phyloP scores from a whole-genome alignment of 2,888 invertebrate species.

The Hipparchia semele region DNA sequence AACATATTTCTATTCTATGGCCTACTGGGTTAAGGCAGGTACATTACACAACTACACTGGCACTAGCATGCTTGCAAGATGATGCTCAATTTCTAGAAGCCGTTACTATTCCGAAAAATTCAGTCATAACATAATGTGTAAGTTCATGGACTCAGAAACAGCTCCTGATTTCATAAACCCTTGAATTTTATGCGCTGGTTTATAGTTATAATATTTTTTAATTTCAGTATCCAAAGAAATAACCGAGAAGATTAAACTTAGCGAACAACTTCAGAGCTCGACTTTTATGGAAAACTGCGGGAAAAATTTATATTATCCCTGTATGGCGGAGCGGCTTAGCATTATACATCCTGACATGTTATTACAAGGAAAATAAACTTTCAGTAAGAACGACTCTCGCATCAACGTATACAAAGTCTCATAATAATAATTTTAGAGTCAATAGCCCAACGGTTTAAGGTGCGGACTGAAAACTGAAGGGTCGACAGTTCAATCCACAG shows the following conservation, averaged over 20 bases:
- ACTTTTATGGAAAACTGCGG: constrained; percentile 28
- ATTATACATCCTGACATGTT: constrained; percentile 10
- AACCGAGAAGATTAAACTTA: constrained; percentile 2
- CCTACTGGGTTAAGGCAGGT: too few species aligned
- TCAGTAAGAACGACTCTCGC: neutral
- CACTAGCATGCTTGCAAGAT: too few species aligned
- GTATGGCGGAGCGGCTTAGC: neutral
- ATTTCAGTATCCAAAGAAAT: constrained; percentile 5
- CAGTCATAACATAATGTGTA: too few species aligned
- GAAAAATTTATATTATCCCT: constrained; percentile 26
- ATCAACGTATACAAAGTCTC: neutral
- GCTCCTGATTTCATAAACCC: too few species aligned
- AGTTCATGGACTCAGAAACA: too few species aligned
- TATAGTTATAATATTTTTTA: neutral
- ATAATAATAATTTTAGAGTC: neutral
- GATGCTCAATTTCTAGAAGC: too few species aligned
- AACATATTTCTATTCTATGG: too few species aligned
- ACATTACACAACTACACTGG: too few species aligned
- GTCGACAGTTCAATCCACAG: too few species aligned
- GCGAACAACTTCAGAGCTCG: constrained; percentile 26
- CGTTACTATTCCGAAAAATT: too few species aligned
- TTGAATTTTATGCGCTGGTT: too few species aligned
- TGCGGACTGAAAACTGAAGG: too few species aligned
- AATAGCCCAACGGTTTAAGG: neutral
- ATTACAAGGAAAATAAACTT: constrained; percentile 15